Conservation (phyloP, 2,797 vertebrate species). For the Girardinus metallicus region DNA sequence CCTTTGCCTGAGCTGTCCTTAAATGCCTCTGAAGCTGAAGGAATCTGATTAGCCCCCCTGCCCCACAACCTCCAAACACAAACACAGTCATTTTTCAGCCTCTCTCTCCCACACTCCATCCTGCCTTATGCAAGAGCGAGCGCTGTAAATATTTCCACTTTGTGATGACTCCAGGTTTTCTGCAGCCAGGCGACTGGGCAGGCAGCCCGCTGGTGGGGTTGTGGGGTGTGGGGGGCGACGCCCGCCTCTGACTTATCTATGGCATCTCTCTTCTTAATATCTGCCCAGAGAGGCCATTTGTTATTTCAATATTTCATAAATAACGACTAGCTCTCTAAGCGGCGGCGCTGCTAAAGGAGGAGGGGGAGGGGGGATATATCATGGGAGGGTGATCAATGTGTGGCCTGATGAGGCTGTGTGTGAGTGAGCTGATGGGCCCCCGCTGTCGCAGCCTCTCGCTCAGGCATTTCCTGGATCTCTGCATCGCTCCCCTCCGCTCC, state of each 20-base stretch:
- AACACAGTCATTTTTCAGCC: slow-evolving; percentile 77
- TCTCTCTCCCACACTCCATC: slow-evolving; percentile 62
- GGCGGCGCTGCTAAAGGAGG: slow-evolving; percentile 71
- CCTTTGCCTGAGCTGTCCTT: slow-evolving; percentile 63
- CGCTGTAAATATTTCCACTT: slow-evolving; percentile 83
- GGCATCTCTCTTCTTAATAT: slow-evolving; percentile 80
- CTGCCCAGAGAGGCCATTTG: slow-evolving; percentile 71
- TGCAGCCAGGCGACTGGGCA: slow-evolving; percentile 74
- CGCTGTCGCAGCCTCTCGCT: slow-evolving; percentile 30
- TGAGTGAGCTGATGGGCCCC: slow-evolving; percentile 31
- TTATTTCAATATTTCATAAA: slow-evolving; percentile 83
- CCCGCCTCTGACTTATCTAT: slow-evolving; percentile 74
- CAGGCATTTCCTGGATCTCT: slow-evolving; percentile 81
- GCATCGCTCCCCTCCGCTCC: slow-evolving; percentile 7
- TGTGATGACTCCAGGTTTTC: slow-evolving; percentile 83
- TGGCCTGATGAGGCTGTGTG: slow-evolving; percentile 48
- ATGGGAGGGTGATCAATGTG: slow-evolving; percentile 68
- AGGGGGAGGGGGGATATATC: slow-evolving; percentile 64
- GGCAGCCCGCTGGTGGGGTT: slow-evolving; percentile 54
- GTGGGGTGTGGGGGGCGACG: not conserved
- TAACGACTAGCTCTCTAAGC: slow-evolving; percentile 75
- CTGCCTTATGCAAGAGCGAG: slow-evolving; percentile 59
- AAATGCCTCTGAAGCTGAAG: slow-evolving; percentile 61
- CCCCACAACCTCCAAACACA: slow-evolving; percentile 68
- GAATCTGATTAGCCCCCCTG: slow-evolving; percentile 77